Conservation (phyloP, 2,888 invertebrate genomes). For the Allacma fusca region DNA sequence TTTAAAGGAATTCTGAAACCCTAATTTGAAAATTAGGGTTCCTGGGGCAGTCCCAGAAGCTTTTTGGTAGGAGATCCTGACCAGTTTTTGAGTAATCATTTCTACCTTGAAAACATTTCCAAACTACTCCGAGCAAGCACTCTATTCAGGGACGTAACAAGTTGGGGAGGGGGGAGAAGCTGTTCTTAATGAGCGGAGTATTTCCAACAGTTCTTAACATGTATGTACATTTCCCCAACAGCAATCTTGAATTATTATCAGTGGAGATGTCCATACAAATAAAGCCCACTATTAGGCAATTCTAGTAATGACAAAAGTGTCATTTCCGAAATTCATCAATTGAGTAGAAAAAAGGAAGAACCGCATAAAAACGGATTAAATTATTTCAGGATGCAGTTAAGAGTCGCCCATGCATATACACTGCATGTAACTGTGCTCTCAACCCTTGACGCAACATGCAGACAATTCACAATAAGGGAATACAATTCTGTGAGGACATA, state of each 20-base stretch:
- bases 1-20: too few relatives aligned
- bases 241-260: background rate
- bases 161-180: background rate
- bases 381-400: constrained; percentile 16
- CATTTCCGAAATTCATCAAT: constrained; percentile 11
- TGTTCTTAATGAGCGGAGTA: background rate
- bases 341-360: constrained; percentile 8
- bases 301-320: constrained; percentile 6
- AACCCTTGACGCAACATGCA: background rate
- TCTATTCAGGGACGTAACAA: too few relatives aligned
- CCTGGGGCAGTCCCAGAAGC: too few relatives aligned
- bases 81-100: too few relatives aligned
- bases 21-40: too few relatives aligned
- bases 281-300: background rate
- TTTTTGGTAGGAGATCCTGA: too few relatives aligned
- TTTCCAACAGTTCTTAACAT: background rate
- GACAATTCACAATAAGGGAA: background rate
- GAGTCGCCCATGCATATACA: constrained; percentile 7
- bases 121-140: too few relatives aligned
- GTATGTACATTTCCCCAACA: background rate
- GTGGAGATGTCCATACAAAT: background rate
- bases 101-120: too few relatives aligned
- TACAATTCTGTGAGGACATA: background rate
- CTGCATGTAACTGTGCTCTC: background rate
- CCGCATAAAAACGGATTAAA: constrained; percentile 16